Conservation (phyloP, 2,113 vertebrate species). For the Thamnaconus septentrionalis region DNA sequence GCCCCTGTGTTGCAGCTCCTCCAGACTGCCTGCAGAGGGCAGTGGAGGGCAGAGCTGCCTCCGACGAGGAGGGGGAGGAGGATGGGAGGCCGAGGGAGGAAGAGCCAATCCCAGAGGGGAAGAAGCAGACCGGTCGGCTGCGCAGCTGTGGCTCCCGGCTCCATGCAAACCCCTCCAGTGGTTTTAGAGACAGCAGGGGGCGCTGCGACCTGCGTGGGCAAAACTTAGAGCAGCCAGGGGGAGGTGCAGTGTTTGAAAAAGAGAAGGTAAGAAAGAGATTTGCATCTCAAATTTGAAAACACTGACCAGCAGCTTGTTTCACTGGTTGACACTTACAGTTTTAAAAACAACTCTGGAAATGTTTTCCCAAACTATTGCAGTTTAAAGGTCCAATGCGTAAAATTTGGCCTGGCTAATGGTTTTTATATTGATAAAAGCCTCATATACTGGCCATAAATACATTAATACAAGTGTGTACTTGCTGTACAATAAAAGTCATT, state of each 20-base stretch:
- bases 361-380: too few relatives aligned
- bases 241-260: constrained; percentile 6
- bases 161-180: constrained; percentile 7
- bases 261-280: constrained; percentile 32
- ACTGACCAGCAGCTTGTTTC: too few relatives aligned
- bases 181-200: constrained; percentile 13
- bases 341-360: too few relatives aligned
- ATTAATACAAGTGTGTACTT: too few relatives aligned
- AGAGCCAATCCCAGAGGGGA: constrained; percentile 52
- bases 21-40: constrained; percentile 69
- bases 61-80: constrained; percentile 77
- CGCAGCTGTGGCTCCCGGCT: constrained; percentile 65
- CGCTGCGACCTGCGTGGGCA: constrained; percentile 4
- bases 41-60: constrained; percentile 78
- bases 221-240: constrained; percentile 10
- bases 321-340: too few relatives aligned
- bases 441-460: too few relatives aligned
- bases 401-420: too few relatives aligned
- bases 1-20: too few relatives aligned
- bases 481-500: too few relatives aligned
- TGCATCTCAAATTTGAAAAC: background rate
- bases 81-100: constrained; percentile 41
- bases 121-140: constrained; percentile 41
- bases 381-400: too few relatives aligned
- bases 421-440: too few relatives aligned